These are phyloP conservation scores for Amblyraja radiata DNA, from an alignment of 2,797 vertebrate species.

Conservation along the genomic window DNA sequence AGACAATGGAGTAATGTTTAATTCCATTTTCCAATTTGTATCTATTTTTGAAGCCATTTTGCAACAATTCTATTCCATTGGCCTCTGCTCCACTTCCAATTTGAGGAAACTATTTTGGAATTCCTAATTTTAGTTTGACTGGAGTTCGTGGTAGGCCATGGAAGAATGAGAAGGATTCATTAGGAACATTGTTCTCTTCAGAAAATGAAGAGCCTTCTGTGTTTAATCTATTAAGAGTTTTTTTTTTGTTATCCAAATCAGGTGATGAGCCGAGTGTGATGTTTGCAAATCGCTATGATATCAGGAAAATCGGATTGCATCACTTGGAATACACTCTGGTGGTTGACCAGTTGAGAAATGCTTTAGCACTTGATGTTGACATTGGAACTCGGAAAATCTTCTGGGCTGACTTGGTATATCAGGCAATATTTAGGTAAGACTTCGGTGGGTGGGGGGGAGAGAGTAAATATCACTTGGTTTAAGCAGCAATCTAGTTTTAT, in stretches of 20 bases:
- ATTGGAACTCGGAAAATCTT: background rate
- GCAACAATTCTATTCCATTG: background rate
- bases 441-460: background rate
- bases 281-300: slow-evolving; percentile 25
- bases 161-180: no score
- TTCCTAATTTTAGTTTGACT: background rate
- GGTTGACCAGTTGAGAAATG: background rate
- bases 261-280: slow-evolving; percentile 11
- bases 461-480: no score
- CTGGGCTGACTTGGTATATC: slow-evolving; percentile 29
- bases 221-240: background rate
- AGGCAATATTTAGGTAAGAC: slow-evolving; percentile 33
- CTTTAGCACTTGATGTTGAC: slow-evolving; percentile 15
- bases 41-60: background rate
- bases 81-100: background rate
- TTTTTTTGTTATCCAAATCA: background rate
- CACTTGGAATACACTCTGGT: slow-evolving; percentile 25
- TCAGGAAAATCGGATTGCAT: slow-evolving; percentile 24
- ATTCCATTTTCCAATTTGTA: background rate
- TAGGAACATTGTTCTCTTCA: no score
- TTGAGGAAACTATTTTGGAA: background rate
- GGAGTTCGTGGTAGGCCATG: background rate
- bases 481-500: no score
- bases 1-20: background rate
- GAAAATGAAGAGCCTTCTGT: no score